A percentile compares a stretch with the other conserved stretches of the same genome.
Evolutionary conservation across 2,888 invertebrate genomes (phyloP).

Genomic region (Platerodrilus igneus): DNA sequence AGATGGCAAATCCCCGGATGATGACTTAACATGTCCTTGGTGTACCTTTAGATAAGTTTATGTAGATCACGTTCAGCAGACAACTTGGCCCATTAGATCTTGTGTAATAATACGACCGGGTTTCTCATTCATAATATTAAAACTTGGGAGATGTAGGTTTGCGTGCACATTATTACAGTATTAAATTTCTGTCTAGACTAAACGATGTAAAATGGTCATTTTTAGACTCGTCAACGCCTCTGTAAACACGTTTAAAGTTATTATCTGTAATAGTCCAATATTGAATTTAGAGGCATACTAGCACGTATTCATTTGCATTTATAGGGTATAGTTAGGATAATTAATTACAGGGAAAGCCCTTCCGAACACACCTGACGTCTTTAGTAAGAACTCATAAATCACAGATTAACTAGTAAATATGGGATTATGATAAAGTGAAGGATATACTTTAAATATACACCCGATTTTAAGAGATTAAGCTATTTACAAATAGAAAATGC

Average conservation of each 20-base stretch:
- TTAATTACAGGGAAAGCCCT: no score
- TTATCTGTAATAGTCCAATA: constrained; percentile 10
- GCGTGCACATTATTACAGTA: constrained; percentile 6
- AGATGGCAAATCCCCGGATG: constrained; percentile 26
- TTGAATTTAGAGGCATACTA: constrained; percentile 6
- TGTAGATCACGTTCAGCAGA: constrained; percentile 22
- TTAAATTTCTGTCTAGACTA: constrained; percentile 14
- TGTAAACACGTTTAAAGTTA: constrained; percentile 14
- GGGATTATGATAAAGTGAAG: no score
- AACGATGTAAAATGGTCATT: constrained; percentile 11
- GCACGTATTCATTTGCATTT: constrained; percentile 11
- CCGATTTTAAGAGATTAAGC: no score
- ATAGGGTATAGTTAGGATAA: constrained; percentile 4
- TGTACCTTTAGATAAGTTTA: constrained; percentile 24
- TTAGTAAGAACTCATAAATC: no score
- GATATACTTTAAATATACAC: no score
- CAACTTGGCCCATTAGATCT: constrained; percentile 19
- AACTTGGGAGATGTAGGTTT: constrained; percentile 6
- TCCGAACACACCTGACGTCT: no score
- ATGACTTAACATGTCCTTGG: constrained; percentile 25
- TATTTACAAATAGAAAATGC: no score
- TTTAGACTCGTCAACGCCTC: constrained; percentile 13
- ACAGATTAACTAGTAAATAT: no score
- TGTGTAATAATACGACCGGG: constrained; percentile 13
- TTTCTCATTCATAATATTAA: constrained; percentile 4